phyloP scores from a whole-genome alignment of 2,797 vertebrate species.

The Aselliscus stoliczkanus region DNA sequence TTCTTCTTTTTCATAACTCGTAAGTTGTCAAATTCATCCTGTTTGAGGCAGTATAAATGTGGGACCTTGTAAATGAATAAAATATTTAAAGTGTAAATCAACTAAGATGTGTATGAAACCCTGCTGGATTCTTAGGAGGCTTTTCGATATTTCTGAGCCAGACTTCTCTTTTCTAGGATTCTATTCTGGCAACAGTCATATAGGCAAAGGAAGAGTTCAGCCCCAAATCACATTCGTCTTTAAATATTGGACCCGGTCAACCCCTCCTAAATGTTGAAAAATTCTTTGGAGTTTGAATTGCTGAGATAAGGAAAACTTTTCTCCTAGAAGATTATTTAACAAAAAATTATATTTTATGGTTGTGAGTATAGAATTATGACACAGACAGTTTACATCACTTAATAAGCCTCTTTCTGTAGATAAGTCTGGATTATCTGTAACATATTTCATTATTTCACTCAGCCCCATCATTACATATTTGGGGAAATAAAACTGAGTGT shows the following conservation, averaged over 20 bases:
- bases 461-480: neutral
- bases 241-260: neutral
- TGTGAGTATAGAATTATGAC: neutral
- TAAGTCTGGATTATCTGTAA: neutral
- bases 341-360: neutral
- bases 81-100: conserved; percentile 8
- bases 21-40: neutral
- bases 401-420: neutral
- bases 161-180: conserved; percentile 24
- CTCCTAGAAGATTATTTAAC: neutral
- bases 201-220: conserved; percentile 5
- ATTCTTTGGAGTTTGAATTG: neutral
- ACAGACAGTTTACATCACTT: neutral
- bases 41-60: conserved; percentile 1
- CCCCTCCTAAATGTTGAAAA: neutral
- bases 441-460: neutral
- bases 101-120: neutral
- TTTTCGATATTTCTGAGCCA: conserved; percentile 7
- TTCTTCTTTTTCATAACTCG: conserved; percentile 10
- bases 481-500: neutral
- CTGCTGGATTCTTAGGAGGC: neutral
- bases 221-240: neutral
- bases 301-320: neutral
- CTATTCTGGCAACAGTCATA: conserved; percentile 22
- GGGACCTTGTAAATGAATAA: conserved; percentile 1